Evolutionary conservation across 2,113 vertebrate species (phyloP).

Genomic region (Actenoides hombroni): DNA sequence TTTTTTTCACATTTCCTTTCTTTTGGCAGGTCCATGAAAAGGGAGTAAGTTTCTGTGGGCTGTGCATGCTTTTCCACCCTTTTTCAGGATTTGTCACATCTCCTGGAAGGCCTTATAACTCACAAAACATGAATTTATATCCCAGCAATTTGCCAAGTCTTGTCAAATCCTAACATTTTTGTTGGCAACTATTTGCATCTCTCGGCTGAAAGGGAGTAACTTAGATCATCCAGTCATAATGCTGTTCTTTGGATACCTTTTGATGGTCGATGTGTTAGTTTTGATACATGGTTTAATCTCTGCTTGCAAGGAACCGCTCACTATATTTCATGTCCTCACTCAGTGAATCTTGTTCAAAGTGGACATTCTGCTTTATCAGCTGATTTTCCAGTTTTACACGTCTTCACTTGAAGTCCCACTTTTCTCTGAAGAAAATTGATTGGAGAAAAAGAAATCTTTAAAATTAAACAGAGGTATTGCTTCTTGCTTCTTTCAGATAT

Average conservation of each 20-base stretch:
- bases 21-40: slow-evolving; percentile 54
- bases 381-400: slow-evolving; percentile 13
- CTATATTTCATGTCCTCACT: background rate
- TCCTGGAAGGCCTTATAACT: slow-evolving; percentile 69
- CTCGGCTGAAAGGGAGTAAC: slow-evolving; percentile 57
- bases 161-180: slow-evolving; percentile 71
- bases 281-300: slow-evolving; percentile 47
- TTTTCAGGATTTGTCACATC: slow-evolving; percentile 65
- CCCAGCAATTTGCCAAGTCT: slow-evolving; percentile 66
- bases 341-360: slow-evolving; percentile 7
- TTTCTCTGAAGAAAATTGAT: background rate
- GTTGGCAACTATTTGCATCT: slow-evolving; percentile 55
- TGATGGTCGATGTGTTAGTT: slow-evolving; percentile 1
- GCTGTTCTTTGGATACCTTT: slow-evolving; percentile 3
- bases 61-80: slow-evolving; percentile 59
- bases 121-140: slow-evolving; percentile 68
- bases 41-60: slow-evolving; percentile 56
- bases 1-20: slow-evolving; percentile 59
- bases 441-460: background rate
- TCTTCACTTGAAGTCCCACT: background rate
- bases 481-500: background rate
- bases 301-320: background rate
- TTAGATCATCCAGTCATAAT: slow-evolving; percentile 35
- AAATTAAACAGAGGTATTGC: background rate
- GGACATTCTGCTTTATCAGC: slow-evolving; percentile 18